These are phyloP conservation scores for Epistrophe eligans DNA, from an alignment of 2,888 invertebrate genomes.

Conservation along the genomic window DNA sequence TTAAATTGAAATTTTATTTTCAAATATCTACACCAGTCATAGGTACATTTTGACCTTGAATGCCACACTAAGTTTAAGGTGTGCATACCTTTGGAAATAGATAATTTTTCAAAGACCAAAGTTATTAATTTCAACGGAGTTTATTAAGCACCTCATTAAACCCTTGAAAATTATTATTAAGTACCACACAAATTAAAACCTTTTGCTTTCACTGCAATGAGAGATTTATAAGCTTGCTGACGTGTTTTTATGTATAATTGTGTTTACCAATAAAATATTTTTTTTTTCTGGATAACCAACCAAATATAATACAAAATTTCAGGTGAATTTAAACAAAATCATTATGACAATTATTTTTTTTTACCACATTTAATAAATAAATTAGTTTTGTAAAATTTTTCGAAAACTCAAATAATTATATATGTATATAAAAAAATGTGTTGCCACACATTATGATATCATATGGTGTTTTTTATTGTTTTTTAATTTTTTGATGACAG, in stretches of 20 bases:
- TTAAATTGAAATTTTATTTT: too few relatives aligned
- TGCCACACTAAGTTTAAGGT: too few relatives aligned
- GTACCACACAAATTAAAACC: constrained; percentile 29
- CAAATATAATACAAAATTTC: constrained; percentile 38
- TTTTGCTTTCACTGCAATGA: constrained; percentile 38
- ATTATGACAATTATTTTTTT: constrained; percentile 26
- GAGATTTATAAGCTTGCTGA: constrained; percentile 59
- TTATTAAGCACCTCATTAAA: too few relatives aligned
- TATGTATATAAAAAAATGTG: constrained; percentile 7
- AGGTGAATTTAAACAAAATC: constrained; percentile 29
- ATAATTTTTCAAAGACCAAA: too few relatives aligned
- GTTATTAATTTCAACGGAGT: too few relatives aligned
- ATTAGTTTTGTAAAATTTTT: constrained; percentile 36
- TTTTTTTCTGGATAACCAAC: constrained; percentile 38
- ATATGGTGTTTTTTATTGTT: constrained; percentile 14
- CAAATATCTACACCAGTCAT: too few relatives aligned
- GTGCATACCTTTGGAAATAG: too few relatives aligned
- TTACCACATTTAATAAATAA: constrained; percentile 22
- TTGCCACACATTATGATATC: constrained; percentile 21
- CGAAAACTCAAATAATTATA: constrained; percentile 25
- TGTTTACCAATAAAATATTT: constrained; percentile 38
- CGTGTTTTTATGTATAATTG: constrained; percentile 41
- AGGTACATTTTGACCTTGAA: too few relatives aligned
- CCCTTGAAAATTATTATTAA: neutral
- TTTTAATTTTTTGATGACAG: constrained; percentile 53